phyloP scores from a whole-genome alignment of 2,113 vertebrate species.

The Genyomyrus donnyi region DNA sequence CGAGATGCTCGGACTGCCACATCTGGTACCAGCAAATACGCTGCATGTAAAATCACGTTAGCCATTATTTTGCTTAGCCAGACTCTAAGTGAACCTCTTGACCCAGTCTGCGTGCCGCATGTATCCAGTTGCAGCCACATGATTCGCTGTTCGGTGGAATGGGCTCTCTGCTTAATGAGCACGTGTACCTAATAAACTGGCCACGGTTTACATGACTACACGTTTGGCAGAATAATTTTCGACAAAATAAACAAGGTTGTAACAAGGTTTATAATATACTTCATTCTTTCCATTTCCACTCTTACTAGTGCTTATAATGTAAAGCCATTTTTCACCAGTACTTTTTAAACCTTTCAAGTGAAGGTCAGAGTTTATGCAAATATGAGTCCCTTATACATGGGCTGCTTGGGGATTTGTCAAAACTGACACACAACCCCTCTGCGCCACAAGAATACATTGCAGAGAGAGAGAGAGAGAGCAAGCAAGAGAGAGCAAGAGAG shows the following conservation, averaged over 20 bases:
- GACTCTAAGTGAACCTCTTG: background rate
- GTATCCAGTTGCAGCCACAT: background rate
- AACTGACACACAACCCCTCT: background rate
- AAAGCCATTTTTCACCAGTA: background rate
- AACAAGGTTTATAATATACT: background rate
- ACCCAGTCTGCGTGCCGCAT: background rate
- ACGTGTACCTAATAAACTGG: background rate
- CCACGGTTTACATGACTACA: background rate
- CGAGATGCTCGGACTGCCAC: background rate
- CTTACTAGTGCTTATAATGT: background rate
- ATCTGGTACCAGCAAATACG: background rate
- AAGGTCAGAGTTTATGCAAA: background rate
- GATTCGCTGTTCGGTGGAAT: background rate
- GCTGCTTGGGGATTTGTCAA: background rate
- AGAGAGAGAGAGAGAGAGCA: background rate
- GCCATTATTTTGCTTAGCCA: background rate
- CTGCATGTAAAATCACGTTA: background rate
- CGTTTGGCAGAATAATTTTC: background rate
- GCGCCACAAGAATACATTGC: background rate
- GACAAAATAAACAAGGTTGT: background rate
- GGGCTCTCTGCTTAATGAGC: background rate
- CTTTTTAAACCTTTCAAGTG: background rate
- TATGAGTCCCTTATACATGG: background rate
- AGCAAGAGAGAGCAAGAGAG: background rate
- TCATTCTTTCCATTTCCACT: background rate